These are phyloP conservation scores for Smithornis capensis DNA, from an alignment of 2,113 vertebrate species.

Conservation along the genomic window DNA sequence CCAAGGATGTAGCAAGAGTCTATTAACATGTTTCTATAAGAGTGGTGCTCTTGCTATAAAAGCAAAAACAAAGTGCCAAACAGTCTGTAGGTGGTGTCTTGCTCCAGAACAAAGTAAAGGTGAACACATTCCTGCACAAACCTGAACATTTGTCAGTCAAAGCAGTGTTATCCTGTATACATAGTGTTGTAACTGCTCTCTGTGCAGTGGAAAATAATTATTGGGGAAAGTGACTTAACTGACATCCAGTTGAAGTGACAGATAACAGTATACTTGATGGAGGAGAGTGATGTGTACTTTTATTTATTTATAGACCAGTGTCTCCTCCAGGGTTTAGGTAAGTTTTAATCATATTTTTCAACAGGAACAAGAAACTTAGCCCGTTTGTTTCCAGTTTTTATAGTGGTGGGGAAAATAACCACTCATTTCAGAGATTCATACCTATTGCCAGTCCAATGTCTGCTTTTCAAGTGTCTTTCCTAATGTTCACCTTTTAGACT, in stretches of 20 bases:
- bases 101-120: not conserved
- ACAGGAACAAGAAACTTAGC: not conserved
- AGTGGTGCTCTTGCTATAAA: not conserved
- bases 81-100: not conserved
- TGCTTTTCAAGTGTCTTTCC: not conserved
- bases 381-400: not conserved
- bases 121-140: not conserved
- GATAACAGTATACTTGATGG: not conserved
- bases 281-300: not conserved
- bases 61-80: not conserved
- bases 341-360: not conserved
- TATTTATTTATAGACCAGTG: conserved; percentile 46
- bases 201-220: conserved; percentile 30
- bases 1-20: not conserved
- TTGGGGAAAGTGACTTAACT: not conserved
- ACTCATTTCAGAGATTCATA: not conserved
- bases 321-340: not conserved
- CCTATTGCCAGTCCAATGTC: not conserved
- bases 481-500: not conserved
- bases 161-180: not conserved
- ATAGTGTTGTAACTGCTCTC: not conserved
- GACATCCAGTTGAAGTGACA: conserved; percentile 49
- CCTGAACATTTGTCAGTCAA: conserved; percentile 32
- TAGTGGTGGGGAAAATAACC: not conserved
- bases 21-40: not conserved